Evolutionary conservation across 92 coral and sea anemone genomes (phyloP).

Genomic region (Heliopora coerulea): DNA sequence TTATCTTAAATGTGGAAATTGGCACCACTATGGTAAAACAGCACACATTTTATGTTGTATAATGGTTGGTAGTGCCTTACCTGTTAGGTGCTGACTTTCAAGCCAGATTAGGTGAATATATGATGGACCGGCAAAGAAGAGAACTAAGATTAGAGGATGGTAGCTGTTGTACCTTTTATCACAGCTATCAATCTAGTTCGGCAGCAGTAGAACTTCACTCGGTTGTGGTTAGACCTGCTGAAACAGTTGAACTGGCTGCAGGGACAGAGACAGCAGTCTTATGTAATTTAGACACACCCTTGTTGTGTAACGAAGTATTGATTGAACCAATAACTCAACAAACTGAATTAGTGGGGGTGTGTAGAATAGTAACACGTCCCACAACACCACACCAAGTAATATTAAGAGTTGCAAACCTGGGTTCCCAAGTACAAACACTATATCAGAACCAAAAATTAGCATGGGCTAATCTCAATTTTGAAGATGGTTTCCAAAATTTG

Average conservation of each 20-base stretch:
- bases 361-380: no score
- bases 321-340: conserved; percentile 29
- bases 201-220: conserved; percentile 27
- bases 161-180: conserved; percentile 3
- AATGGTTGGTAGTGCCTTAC: no score
- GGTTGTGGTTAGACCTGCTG: conserved; percentile 14
- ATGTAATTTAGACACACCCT: background rate
- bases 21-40: no score
- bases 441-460: conserved; percentile 20
- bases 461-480: conserved; percentile 24
- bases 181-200: conserved; percentile 11
- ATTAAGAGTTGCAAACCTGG: no score
- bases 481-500: no score
- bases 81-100: no score
- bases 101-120: no score
- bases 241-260: conserved; percentile 13
- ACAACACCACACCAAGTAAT: no score
- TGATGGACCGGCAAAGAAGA: background rate
- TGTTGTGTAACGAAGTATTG: conserved; percentile 16
- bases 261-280: no score
- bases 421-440: conserved; percentile 5
- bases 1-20: no score
- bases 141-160: conserved; percentile 16
- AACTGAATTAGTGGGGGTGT: no score
- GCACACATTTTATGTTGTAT: conserved; percentile 14